These are phyloP conservation scores for Ammodytes marinus DNA, from an alignment of 2,113 vertebrate species.

Conservation along the genomic window DNA sequence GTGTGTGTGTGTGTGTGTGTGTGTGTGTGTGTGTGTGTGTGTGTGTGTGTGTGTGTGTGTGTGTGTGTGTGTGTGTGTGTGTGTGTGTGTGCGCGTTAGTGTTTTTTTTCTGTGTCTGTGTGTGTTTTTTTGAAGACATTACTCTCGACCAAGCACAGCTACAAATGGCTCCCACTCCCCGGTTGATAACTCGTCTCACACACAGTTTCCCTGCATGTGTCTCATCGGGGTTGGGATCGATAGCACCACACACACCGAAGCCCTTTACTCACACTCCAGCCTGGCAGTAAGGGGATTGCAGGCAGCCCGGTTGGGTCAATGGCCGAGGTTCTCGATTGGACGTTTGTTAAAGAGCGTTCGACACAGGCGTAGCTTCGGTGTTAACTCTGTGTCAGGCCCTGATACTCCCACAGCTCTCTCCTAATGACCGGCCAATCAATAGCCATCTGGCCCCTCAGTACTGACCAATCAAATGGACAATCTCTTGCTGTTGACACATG, in stretches of 20 bases:
- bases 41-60: no score
- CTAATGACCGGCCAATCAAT: constrained; percentile 82
- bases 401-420: constrained; percentile 73
- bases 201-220: constrained; percentile 37
- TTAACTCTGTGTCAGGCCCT: constrained; percentile 72
- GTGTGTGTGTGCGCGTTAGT: background rate
- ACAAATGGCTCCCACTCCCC: constrained; percentile 31
- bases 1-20: no score
- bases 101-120: background rate
- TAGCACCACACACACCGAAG: constrained; percentile 58
- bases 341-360: constrained; percentile 77
- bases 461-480: constrained; percentile 71
- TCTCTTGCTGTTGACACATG: constrained; percentile 47
- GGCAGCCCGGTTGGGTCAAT: constrained; percentile 71
- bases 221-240: constrained; percentile 60
- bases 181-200: constrained; percentile 41
- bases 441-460: constrained; percentile 60
- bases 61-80: background rate
- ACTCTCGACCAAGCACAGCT: background rate
- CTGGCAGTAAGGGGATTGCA: constrained; percentile 61
- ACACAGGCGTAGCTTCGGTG: constrained; percentile 52
- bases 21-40: no score
- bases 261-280: constrained; percentile 60
- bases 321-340: constrained; percentile 60
- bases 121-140: background rate